Evolutionary conservation across 2,888 invertebrate species (phyloP).

Genomic region (Octonoba sinensis): DNA sequence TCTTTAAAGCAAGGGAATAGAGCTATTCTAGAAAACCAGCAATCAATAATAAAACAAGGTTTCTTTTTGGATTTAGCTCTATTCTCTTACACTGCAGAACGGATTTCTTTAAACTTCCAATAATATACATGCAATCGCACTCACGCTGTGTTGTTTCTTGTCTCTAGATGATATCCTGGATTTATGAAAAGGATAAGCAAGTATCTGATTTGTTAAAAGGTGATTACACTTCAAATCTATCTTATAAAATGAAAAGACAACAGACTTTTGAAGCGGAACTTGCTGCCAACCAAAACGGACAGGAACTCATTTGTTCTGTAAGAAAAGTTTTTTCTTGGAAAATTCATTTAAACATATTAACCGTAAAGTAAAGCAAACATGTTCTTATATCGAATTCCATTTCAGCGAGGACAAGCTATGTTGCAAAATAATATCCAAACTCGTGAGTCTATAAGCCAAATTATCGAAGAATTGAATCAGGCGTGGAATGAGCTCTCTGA

Average conservation of each 20-base stretch:
- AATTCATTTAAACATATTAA: not conserved
- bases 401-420: conserved; percentile 78
- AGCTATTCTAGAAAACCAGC: too few species aligned
- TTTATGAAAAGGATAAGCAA: conserved; percentile 89
- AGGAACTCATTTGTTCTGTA: conserved; percentile 84
- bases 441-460: conserved; percentile 74
- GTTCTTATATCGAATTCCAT: conserved; percentile 13
- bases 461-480: conserved; percentile 79
- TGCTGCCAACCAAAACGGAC: conserved; percentile 91
- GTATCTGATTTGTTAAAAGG: conserved; percentile 93
- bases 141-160: too few species aligned
- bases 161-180: conserved; percentile 77
- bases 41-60: too few species aligned
- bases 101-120: too few species aligned
- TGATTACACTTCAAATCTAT: conserved; percentile 84
- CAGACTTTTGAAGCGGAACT: conserved; percentile 96
- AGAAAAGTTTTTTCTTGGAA: not conserved
- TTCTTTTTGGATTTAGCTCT: too few species aligned
- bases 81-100: too few species aligned
- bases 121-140: too few species aligned
- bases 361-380: not conserved
- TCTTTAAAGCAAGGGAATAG: too few species aligned
- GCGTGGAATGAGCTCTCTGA: conserved; percentile 83
- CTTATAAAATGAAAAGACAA: conserved; percentile 93
- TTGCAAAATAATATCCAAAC: conserved; percentile 74